These are phyloP conservation scores for Onychorhynchus coronatus DNA, from an alignment of 2,113 vertebrate species.

Conservation along the genomic window DNA sequence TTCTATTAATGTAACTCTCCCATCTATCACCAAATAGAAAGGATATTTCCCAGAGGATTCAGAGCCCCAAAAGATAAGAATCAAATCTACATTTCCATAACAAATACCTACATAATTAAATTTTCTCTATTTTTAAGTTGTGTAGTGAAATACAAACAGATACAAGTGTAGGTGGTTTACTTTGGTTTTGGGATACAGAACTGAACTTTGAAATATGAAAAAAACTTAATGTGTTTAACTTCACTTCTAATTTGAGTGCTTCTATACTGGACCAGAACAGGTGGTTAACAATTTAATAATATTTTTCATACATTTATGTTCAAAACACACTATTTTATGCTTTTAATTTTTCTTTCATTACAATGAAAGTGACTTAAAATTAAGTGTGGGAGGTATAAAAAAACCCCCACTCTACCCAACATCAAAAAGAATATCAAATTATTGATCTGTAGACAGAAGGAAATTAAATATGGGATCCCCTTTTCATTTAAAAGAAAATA, in stretches of 20 bases:
- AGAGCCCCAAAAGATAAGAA: not conserved
- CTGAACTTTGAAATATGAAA: slow-evolving; percentile 38
- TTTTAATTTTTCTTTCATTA: slow-evolving; percentile 24
- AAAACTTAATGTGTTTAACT: slow-evolving; percentile 29
- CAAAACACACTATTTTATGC: not conserved
- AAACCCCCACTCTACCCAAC: not conserved
- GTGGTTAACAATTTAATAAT: not conserved
- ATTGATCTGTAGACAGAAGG: slow-evolving; percentile 47
- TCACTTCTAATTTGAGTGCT: not conserved
- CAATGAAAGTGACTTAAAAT: slow-evolving; percentile 17
- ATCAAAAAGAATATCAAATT: slow-evolving; percentile 47
- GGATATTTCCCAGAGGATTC: not conserved
- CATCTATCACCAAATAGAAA: not conserved
- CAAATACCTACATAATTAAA: not conserved
- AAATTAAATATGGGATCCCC: slow-evolving; percentile 53
- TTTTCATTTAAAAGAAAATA: slow-evolving; percentile 47
- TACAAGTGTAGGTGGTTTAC: slow-evolving; percentile 34
- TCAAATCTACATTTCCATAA: slow-evolving; percentile 9
- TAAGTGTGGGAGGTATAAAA: slow-evolving; percentile 27
- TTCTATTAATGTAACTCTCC: not conserved
- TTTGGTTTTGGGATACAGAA: slow-evolving; percentile 24
- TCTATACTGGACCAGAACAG: not conserved
- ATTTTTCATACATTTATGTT: not conserved
- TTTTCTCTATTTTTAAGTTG: not conserved
- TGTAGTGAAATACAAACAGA: slow-evolving; percentile 20